Base-by-base conservation (phyloP, 2,888 invertebrate species). In the Stegophylla sp. region DNA sequence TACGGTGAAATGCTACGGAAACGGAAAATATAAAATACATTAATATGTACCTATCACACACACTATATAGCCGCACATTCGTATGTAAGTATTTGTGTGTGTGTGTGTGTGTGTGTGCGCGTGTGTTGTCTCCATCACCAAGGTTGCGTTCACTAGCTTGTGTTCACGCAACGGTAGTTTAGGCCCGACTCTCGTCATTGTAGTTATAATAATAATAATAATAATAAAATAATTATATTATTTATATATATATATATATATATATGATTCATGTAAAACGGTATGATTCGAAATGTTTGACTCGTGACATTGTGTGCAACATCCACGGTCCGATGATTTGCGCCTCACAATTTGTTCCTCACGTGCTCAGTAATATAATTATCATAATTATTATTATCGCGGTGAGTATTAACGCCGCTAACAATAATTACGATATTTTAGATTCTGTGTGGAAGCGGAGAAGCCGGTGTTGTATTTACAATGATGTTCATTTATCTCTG, bases 81-180 rank as follows among this genome's bases (percentile, higher is more conserved):
- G 34, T 34, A 34, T 34, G 34, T 34, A 34, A 5, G 34, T 34
- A 34, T 34, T 5, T 34, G n/a, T 51, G 51, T 51, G 20, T 20
- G 20, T 53, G n/a, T 53, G 53, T 53, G 53, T 20, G 20, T 1
- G n/a, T 53, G 53, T 53, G 53, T 20, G n/a, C 9, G n/a, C 9
- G 53, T 53, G 20, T 20, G 56, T 56, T 53, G 15, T 45, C 34
- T 7, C 7, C 34, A 34, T 34, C 34, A 34, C 7, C 34, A 34
- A 34, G 34, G 34, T 7, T 45, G 23, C 20, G 56, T 12, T 15
- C 23, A 45, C 43, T 9, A 51, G 48, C 17, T 15, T 17, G 53
- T 56, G 23, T 56, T 56, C 56, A 56, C 56, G 56, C 56, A 12
- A 56, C 56, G 56, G 56, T 56, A 56, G 56, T 23, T 56, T 23